Base-by-base conservation (phyloP, 1,140 invertebrate species). In the Drosophila miranda region DNA sequence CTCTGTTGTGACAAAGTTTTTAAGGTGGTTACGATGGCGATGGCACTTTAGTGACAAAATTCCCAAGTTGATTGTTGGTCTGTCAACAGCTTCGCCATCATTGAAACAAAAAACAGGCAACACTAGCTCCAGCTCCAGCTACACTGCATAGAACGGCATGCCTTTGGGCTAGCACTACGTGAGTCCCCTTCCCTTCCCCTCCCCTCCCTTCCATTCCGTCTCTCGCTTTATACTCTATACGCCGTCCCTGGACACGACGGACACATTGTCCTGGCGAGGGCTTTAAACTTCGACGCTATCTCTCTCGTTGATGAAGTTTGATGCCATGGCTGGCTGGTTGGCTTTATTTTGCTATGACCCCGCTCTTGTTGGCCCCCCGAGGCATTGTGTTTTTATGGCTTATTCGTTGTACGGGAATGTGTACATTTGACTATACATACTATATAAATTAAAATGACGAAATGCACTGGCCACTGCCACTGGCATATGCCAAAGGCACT, bases 51-150 rank as follows among this genome's bases (percentile, higher is more conserved):
- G 81, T 87, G 82, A 82, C 83, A 75, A 82, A 87, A 87, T 87
- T 87, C 82, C 82, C 82, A 82, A 87, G 82, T 88, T 78, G 82
- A 87, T 87, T 87, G 82, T 87, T 87, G 83, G 82, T 87, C 83
- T 87, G 82, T 87, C 82, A 87, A 87, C 82, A 88, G 82, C 75
- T 71, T 66, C 75, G 50, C 74, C 76, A 60, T 69, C 75, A 78
- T 82, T 87, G 83, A 82, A 87, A 87, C 82, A 87, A 87, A 87
- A 87, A 82, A 87, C 71, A 51, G 61, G 46, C 50, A 45, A 75
- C 69, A 78, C 30, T 7, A 30, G 30, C 30, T 19, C 19, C 19
- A 19, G 58, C 59, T 57, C 56, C 76, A 75, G 63, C 66, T 70
- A 28, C 23, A 30, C 19, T 26, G 42, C 46, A 64, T 26, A 49